phyloP scores from a whole-genome alignment of 2,797 vertebrate genomes.

The Bryconaethiops microstoma region DNA sequence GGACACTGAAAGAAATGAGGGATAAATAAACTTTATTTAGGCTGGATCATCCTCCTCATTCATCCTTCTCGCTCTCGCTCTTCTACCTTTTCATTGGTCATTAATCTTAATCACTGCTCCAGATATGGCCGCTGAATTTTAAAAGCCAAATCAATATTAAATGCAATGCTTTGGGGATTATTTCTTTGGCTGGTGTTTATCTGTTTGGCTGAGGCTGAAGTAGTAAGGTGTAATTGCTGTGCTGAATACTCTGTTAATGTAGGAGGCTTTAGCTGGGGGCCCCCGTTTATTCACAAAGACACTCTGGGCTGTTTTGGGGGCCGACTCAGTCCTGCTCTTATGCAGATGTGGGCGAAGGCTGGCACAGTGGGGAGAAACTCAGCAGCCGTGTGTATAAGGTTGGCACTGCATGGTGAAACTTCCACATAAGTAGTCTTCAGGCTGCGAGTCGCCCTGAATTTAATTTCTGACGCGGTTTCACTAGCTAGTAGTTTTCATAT shows the following conservation, averaged over 20 bases:
- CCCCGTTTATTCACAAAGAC: slow-evolving; percentile 6
- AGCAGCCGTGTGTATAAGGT: neutral
- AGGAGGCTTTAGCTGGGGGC: slow-evolving; percentile 23
- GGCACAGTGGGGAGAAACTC: neutral
- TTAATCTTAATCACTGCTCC: slow-evolving; percentile 51
- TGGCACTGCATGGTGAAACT: neutral
- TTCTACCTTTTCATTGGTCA: slow-evolving; percentile 42
- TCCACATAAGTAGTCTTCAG: neutral
- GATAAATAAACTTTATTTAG: slow-evolving; percentile 49
- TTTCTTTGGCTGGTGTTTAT: slow-evolving; percentile 49
- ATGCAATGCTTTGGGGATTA: slow-evolving; percentile 44
- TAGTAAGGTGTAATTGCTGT: slow-evolving; percentile 51
- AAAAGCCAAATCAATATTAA: slow-evolving; percentile 53
- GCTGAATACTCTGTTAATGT: slow-evolving; percentile 46
- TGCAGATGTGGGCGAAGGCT: slow-evolving; percentile 4
- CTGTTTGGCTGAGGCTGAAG: slow-evolving; percentile 38
- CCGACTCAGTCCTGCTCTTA: slow-evolving; percentile 11
- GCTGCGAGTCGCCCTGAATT: neutral
- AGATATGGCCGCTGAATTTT: slow-evolving; percentile 51
- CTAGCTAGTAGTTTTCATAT: neutral
- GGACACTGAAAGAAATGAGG: slow-evolving; percentile 33
- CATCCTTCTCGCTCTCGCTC: slow-evolving; percentile 21
- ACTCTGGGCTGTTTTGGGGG: slow-evolving; percentile 2
- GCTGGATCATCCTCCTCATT: slow-evolving; percentile 29
- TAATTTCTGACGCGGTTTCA: neutral